phyloP scores from a whole-genome alignment of 2,888 invertebrate genomes.

The Caenorhabditis sp. region DNA sequence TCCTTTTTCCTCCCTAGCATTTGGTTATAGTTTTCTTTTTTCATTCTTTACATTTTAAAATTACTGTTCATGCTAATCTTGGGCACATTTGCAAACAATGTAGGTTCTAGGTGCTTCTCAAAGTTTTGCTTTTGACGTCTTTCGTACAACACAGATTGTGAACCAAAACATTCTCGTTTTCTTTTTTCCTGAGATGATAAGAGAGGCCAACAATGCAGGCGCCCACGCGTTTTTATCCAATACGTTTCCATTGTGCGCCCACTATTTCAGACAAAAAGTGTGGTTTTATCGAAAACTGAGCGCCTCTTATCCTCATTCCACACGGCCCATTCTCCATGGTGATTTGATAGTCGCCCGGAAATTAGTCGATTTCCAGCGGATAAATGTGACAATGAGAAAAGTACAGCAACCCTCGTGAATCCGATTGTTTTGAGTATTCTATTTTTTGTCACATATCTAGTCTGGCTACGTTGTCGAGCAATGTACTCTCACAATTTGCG shows the following conservation, averaged over 20 bases:
- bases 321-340: constrained; percentile 13
- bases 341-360: constrained; percentile 25
- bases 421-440: neutral
- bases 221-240: constrained; percentile 3
- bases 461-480: neutral
- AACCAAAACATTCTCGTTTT: too few relatives aligned
- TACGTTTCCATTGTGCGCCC: neutral
- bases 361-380: constrained; percentile 28
- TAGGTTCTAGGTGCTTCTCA: too few relatives aligned
- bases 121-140: too few relatives aligned
- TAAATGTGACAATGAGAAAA: constrained; percentile 35
- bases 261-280: constrained; percentile 1
- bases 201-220: too few relatives aligned
- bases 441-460: neutral
- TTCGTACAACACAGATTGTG: too few relatives aligned
- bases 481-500: constrained; percentile 3
- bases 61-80: too few relatives aligned
- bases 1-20: neutral
- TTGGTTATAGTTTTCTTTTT: neutral
- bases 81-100: too few relatives aligned
- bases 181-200: too few relatives aligned
- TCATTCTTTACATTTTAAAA: neutral
- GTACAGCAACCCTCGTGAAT: constrained; percentile 13
- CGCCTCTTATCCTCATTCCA: constrained; percentile 3
- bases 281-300: neutral